These are phyloP conservation scores for Xerus inauris DNA, from an alignment of 2,113 vertebrate genomes.

Conservation along the genomic window DNA sequence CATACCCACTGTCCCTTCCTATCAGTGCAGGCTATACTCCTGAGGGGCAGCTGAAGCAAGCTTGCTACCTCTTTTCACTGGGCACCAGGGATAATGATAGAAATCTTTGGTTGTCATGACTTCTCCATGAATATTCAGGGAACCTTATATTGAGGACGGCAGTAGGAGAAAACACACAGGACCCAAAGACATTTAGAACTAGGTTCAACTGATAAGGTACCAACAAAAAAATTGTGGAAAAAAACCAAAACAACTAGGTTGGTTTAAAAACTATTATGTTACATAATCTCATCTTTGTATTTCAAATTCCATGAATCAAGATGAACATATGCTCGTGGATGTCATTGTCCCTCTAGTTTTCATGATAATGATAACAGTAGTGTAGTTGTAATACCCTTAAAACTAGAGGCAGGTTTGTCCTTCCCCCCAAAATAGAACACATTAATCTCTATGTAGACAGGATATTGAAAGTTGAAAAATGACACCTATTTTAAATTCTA, in stretches of 20 bases:
- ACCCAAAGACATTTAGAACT: not conserved
- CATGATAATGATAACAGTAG: not conserved
- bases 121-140: not conserved
- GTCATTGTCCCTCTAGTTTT: not conserved
- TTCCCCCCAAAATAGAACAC: not conserved
- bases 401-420: not conserved
- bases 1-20: not conserved
- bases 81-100: fast-evolving
- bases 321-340: not conserved
- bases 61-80: not conserved
- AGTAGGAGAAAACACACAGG: not conserved
- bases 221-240: no score
- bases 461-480: slow-evolving; percentile 25
- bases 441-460: not conserved
- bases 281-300: not conserved
- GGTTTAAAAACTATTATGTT: not conserved
- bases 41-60: not conserved
- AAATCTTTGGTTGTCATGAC: not conserved
- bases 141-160: not conserved
- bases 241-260: no score
- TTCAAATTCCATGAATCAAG: not conserved
- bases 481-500: slow-evolving; percentile 17
- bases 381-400: not conserved
- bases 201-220: no score
- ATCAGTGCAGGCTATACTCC: not conserved